Conservation (phyloP, 2,113 vertebrate genomes). For the Dascyllus trimaculatus region DNA sequence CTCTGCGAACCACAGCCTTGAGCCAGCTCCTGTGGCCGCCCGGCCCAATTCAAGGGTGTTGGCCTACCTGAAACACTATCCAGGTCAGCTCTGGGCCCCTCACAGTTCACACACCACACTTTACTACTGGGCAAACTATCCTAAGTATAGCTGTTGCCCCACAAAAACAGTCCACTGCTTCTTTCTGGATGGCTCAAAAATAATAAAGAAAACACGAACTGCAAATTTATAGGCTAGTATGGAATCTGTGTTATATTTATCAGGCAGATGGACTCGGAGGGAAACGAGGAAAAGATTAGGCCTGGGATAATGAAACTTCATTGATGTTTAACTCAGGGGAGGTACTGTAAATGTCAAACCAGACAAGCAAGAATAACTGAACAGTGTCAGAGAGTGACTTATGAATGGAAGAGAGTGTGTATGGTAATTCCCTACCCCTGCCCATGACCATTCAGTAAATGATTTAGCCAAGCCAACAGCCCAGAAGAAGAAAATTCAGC, state of each 20-base stretch:
- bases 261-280: slow-evolving; percentile 34
- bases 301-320: slow-evolving; percentile 67
- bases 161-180: slow-evolving; percentile 64
- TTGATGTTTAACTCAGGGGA: slow-evolving; percentile 79
- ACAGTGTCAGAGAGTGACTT: slow-evolving; percentile 55
- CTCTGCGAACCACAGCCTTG: slow-evolving; percentile 75
- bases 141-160: slow-evolving; percentile 79
- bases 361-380: slow-evolving; percentile 67
- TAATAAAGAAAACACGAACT: slow-evolving; percentile 72
- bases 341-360: slow-evolving; percentile 70
- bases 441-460: slow-evolving; percentile 43
- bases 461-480: slow-evolving; percentile 39
- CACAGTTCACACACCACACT: slow-evolving; percentile 75
- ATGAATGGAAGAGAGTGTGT: slow-evolving; percentile 47
- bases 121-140: slow-evolving; percentile 79
- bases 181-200: slow-evolving; percentile 67
- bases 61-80: slow-evolving; percentile 82
- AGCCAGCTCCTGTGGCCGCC: slow-evolving; percentile 67
- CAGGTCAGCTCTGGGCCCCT: slow-evolving; percentile 78
- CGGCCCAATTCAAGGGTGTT: slow-evolving; percentile 54
- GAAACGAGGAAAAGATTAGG: slow-evolving; percentile 55
- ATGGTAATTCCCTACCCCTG: slow-evolving; percentile 23
- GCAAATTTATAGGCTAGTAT: slow-evolving; percentile 48
- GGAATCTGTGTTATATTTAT: slow-evolving; percentile 43
- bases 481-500: slow-evolving; percentile 30